Percentiles rank a stretch among this genome's conserved stretches.
Evolutionary conservation across 2,797 vertebrate genomes (phyloP).

Genomic region (Tokudaia tokunoshimensis): DNA sequence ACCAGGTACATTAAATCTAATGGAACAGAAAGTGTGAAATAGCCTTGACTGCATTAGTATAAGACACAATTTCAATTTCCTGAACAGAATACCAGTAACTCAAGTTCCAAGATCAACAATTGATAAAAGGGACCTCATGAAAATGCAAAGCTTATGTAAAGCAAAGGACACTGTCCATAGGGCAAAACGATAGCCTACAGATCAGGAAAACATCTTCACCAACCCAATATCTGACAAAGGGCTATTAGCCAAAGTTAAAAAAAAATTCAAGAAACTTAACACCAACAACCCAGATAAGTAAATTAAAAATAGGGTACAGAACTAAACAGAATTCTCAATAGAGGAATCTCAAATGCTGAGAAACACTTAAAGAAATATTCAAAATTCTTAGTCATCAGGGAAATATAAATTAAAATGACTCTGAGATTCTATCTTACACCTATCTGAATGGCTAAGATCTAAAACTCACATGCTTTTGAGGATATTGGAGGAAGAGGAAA

Average conservation of each 20-base stretch:
- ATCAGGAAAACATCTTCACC: neutral
- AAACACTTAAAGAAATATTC: neutral
- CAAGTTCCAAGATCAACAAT: neutral
- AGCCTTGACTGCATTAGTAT: neutral
- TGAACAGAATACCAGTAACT: neutral
- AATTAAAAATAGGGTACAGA: neutral
- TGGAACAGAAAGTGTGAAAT: neutral
- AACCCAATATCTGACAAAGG: neutral
- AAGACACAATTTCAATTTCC: neutral
- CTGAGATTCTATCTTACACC: neutral
- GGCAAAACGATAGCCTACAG: rapidly evolving
- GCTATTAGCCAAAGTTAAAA: neutral
- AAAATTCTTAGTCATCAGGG: neutral
- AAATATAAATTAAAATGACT: neutral
- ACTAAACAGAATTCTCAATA: neutral
- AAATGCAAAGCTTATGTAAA: neutral
- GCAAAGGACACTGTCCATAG: neutral
- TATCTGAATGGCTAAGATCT: neutral
- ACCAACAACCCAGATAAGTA: neutral
- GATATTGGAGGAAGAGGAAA: neutral
- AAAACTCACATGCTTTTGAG: neutral
- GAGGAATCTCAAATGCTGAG: neutral
- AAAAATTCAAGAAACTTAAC: neutral
- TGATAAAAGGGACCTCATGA: neutral
- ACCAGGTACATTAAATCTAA: neutral